Evolutionary conservation across 2,797 vertebrate species (phyloP).

Genomic region (Manis pentadactyla): DNA sequence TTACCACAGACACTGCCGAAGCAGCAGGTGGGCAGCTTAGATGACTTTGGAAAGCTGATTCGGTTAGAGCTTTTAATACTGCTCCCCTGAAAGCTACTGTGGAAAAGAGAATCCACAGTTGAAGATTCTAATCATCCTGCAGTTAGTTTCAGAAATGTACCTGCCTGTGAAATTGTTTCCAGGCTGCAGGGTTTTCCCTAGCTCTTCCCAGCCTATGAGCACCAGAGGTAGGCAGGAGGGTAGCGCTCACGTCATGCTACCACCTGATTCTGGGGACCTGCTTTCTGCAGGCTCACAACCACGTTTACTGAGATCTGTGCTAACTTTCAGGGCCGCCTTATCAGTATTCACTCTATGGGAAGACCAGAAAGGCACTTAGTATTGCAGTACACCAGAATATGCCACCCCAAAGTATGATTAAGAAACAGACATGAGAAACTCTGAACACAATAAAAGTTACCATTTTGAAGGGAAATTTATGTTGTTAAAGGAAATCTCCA

Average conservation of each 20-base stretch:
- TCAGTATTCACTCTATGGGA: not conserved
- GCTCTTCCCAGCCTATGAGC: not conserved
- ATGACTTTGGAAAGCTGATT: not conserved
- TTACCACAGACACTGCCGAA: not conserved
- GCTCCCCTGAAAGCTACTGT: not conserved
- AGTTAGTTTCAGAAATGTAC: slow-evolving; percentile 34
- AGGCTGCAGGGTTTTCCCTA: not conserved
- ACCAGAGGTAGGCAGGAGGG: not conserved
- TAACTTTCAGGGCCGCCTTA: not conserved
- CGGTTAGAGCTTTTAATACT: not conserved
- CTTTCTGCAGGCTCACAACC: not conserved
- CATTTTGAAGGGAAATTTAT: not conserved
- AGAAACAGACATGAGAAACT: not conserved
- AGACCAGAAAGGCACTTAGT: not conserved
- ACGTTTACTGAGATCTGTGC: too few species aligned
- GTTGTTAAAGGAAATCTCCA: not conserved
- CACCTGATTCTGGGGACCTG: not conserved
- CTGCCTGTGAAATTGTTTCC: slow-evolving; percentile 38
- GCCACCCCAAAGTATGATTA: not conserved
- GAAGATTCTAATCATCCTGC: not conserved
- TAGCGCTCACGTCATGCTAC: not conserved
- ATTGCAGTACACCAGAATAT: not conserved
- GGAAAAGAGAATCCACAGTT: not conserved
- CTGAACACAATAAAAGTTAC: not conserved
- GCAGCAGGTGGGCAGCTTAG: not conserved